Evolutionary conservation across 2,797 vertebrate genomes (phyloP), one percentile per base, ranked within the genome.

Genomic region (Hydrolagus colliei): DNA sequence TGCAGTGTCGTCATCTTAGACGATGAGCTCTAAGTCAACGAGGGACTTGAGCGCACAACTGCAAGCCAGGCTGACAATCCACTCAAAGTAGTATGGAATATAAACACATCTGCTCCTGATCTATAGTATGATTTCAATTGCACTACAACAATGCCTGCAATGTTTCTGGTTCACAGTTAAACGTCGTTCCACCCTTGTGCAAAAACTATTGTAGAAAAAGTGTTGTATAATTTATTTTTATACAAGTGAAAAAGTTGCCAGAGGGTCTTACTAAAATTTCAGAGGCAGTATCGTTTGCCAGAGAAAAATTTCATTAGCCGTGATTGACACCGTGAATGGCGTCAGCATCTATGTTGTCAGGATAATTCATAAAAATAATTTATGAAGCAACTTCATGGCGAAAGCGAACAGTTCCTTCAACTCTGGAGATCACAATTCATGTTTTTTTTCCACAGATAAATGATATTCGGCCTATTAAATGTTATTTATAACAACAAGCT

Each of bases 81-180:
- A 14, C 35, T 63, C 12, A 59, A 80, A 80, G 32, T 27, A 80
- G 65, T 18, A 80, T 65, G 13, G 78, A n/a, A 65, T 7, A 80
- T 63, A 80, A 32, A 80, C 62, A 32, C 32, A 78, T 61, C 18
- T n/a, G 20, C 0, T 62, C 16, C 11, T 78, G 76, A 78, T 78
- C 61, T 20, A 52, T 52, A 77, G 75, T n/a, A 77, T 20, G 41
- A 41, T 77, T 52, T 78, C 61, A 78, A 61, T 78, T 78, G 59
- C 16, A 65, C 27, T 61, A 65, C 13, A 22, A 65, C 9, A 65
- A 65, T 22, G 6, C n/a, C 14, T 22, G 61, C 12, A 59, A 63
- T 9, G 13, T 79, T 65, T 65, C 7, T 79, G 5, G 12, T 12
- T 79, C 62, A 65, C 22, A 80, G 32, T 65, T 63, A 65, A 20